Base-by-base conservation (phyloP, 2,888 invertebrate genomes). In the Rhingia rostrata region DNA sequence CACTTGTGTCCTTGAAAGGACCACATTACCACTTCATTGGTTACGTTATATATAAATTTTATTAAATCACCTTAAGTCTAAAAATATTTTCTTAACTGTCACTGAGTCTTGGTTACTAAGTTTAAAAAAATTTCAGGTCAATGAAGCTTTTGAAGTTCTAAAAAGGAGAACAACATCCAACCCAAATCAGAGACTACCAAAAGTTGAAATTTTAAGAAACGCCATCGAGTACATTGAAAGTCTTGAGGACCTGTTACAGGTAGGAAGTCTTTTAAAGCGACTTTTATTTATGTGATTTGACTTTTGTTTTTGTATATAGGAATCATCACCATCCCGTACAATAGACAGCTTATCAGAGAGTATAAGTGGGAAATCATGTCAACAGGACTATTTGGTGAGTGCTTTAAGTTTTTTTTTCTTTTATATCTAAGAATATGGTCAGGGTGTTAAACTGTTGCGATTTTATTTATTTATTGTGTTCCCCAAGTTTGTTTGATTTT, bases 151-250 rank as follows among this genome's bases (percentile, higher is more conserved):
- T 91, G 99, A 99, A 92, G 94, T 97, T 83, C 92, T 99, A 45
- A 97, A 99, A 89, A 94, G 97, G 88, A 93, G 99, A 70, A 98
- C 99, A 0, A 96, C 98, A 88, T 96, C 97, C 74, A 98, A 97
- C 92, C 99, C 99, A 0, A 98, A 97, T 89, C 99, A 99, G 88
- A 93, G 99, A 69, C 93, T 99, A 88, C 99, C 99, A 1, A 99
- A 99, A 93, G 96, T 99, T 86, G 99, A 99, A 92, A 99, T 99
- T 87, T 93, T 99, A 43, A 93, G 99, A 84, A 98, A 98, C 88
- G 99, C 99, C 47, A 99, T 99, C 89, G 99, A 99, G 88, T 99
- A 99, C 90, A 99, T 99, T 87, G 99, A 98, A 90, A 95, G 96
- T 87, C 92, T 97, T 86, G 97, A 97, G 89, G 96, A 97, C 77